Evolutionary conservation across 2,888 invertebrate species (phyloP).

Genomic region (Thereva unica): DNA sequence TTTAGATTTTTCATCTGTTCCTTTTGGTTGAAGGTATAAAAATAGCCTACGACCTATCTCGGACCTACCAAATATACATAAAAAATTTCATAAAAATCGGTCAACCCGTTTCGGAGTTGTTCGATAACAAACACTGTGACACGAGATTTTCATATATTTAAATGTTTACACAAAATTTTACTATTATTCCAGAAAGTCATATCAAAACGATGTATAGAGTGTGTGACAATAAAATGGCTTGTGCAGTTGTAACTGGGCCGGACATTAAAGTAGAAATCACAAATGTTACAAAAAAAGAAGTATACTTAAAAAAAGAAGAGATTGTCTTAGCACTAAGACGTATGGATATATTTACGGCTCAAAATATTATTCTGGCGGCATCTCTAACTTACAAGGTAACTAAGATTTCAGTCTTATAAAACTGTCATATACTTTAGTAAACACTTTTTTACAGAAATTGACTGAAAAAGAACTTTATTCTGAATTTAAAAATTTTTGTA

Average conservation of each 20-base stretch:
- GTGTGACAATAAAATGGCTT: constrained; percentile 9
- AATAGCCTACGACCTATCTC: too few species aligned
- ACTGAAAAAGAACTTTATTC: not conserved
- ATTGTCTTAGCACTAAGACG: constrained; percentile 8
- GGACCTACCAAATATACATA: too few species aligned
- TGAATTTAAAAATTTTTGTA: constrained; percentile 11
- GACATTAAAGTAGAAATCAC: not conserved
- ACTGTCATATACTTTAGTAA: not conserved
- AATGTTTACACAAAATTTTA: too few species aligned
- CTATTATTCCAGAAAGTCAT: constrained; percentile 5
- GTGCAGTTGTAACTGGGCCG: constrained; percentile 18
- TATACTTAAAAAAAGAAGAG: constrained; percentile 7
- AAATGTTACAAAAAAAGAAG: not conserved
- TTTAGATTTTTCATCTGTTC: too few species aligned
- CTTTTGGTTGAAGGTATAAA: too few species aligned
- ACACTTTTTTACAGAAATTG: constrained; percentile 4
- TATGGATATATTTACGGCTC: constrained; percentile 4
- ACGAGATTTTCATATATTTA: too few species aligned
- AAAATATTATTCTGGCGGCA: constrained; percentile 1
- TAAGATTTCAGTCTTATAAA: not conserved
- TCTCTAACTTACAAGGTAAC: constrained; percentile 14
- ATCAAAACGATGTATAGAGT: constrained; percentile 24
- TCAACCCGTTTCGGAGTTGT: too few species aligned
- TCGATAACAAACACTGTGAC: too few species aligned
- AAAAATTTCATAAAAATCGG: too few species aligned